Conservation (phyloP, 2,113 vertebrate genomes). For the Vulpes lagopus region DNA sequence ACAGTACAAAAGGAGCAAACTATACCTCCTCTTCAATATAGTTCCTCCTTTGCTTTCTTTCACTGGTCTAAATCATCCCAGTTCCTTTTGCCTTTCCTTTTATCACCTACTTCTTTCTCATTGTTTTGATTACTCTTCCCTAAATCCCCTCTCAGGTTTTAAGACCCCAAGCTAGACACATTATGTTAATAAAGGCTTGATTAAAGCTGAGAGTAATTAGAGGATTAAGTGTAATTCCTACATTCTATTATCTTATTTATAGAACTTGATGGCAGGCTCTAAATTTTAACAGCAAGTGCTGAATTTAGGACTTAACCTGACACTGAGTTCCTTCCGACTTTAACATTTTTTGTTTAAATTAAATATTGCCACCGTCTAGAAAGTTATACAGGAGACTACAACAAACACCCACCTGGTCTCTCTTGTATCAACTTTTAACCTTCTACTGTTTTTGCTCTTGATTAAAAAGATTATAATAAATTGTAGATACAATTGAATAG, state of each 20-base stretch:
- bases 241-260: conserved; percentile 86
- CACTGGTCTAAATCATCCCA: not conserved
- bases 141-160: conserved; percentile 78
- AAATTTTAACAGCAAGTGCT: conserved; percentile 80
- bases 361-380: conserved; percentile 36
- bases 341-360: conserved; percentile 65
- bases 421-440: conserved; percentile 33
- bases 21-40: not conserved
- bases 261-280: conserved; percentile 79
- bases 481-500: not conserved
- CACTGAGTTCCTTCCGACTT: conserved; percentile 41
- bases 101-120: conserved; percentile 76
- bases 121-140: conserved; percentile 82
- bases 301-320: conserved; percentile 74
- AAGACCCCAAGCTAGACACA: conserved; percentile 81
- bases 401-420: not conserved
- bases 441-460: conserved; percentile 11
- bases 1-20: not conserved
- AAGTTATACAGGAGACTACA: conserved; percentile 18
- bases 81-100: conserved; percentile 63
- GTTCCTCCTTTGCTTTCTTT: conserved; percentile 7
- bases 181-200: conserved; percentile 85
- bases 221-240: conserved; percentile 83
- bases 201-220: conserved; percentile 84
- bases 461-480: conserved; percentile 15